These are phyloP conservation scores for Syngnathoides biaculeatus DNA, from an alignment of 2,113 vertebrate genomes.

Conservation along the genomic window DNA sequence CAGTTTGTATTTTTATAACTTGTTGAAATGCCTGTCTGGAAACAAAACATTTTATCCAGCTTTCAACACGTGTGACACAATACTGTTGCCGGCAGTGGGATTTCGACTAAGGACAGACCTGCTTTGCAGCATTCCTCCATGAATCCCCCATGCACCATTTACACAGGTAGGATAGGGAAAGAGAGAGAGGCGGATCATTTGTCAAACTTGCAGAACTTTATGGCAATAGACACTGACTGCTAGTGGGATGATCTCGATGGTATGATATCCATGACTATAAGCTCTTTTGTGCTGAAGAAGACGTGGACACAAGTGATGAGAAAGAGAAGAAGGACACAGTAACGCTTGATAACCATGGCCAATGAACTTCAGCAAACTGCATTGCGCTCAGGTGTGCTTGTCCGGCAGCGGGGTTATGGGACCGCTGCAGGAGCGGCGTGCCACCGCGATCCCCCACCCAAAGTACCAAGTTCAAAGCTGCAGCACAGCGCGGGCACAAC, in stretches of 20 bases:
- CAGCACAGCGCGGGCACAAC: too few species aligned
- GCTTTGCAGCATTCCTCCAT: slow-evolving; percentile 41
- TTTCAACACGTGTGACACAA: slow-evolving; percentile 29
- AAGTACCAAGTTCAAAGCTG: too few species aligned
- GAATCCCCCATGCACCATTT: slow-evolving; percentile 43
- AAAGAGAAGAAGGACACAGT: too few species aligned
- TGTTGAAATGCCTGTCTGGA: slow-evolving; percentile 16
- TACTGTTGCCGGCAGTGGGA: slow-evolving; percentile 35
- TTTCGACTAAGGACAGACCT: slow-evolving; percentile 47
- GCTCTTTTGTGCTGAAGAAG: too few species aligned
- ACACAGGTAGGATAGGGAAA: slow-evolving; percentile 29
- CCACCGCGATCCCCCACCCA: too few species aligned
- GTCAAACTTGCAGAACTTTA: slow-evolving; percentile 49
- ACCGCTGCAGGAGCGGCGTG: too few species aligned
- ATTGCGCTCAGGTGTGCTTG: too few species aligned
- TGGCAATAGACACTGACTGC: slow-evolving; percentile 47
- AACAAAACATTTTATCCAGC: slow-evolving; percentile 46
- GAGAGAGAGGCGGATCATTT: slow-evolving; percentile 40
- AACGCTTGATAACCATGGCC: too few species aligned
- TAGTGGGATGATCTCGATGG: slow-evolving; percentile 21
- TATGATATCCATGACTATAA: slow-evolving; percentile 33
- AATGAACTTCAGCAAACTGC: too few species aligned
- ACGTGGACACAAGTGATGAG: too few species aligned
- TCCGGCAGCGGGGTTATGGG: too few species aligned
- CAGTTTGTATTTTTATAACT: slow-evolving; percentile 14